Percentiles rank a stretch among this genome's conserved stretches.
These are phyloP conservation scores for Pedionomus torquatus DNA, from an alignment of 2,113 vertebrate genomes.

Conservation along the genomic window DNA sequence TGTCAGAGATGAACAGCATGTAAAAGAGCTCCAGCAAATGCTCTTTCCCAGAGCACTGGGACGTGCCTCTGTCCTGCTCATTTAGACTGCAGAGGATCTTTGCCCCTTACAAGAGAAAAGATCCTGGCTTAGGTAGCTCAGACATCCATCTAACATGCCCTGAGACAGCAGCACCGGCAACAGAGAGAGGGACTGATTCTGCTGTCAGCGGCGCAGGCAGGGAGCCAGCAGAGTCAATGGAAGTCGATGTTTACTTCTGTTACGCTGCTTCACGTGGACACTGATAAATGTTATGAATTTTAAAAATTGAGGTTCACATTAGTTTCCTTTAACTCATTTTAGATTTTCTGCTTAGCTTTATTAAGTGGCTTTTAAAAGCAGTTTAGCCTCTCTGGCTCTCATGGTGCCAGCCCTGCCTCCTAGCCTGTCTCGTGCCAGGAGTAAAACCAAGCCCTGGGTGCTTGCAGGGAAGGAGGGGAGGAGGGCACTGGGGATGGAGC, in stretches of 20 bases:
- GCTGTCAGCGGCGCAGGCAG: not conserved
- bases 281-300: constrained; percentile 67
- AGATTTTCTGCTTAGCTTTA: constrained; percentile 61
- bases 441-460: not conserved
- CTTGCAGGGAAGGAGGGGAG: not conserved
- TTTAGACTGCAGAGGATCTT: constrained; percentile 13
- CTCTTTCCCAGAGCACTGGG: not conserved
- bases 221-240: not conserved
- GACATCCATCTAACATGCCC: constrained; percentile 7
- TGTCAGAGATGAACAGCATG: constrained; percentile 11
- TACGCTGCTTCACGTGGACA: not conserved
- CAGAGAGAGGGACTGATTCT: not conserved
- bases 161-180: not conserved
- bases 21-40: not conserved
- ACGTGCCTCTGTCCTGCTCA: not conserved
- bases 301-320: constrained; percentile 57
- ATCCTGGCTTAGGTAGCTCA: constrained; percentile 7
- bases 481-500: not conserved
- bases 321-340: constrained; percentile 48
- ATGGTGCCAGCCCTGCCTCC: not conserved
- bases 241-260: constrained; percentile 44
- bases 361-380: constrained; percentile 64
- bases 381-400: not conserved
- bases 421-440: accelerated
- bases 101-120: constrained; percentile 6